Evolutionary conservation across 2,113 vertebrate species (phyloP).

Genomic region (Catharus bicknelli): DNA sequence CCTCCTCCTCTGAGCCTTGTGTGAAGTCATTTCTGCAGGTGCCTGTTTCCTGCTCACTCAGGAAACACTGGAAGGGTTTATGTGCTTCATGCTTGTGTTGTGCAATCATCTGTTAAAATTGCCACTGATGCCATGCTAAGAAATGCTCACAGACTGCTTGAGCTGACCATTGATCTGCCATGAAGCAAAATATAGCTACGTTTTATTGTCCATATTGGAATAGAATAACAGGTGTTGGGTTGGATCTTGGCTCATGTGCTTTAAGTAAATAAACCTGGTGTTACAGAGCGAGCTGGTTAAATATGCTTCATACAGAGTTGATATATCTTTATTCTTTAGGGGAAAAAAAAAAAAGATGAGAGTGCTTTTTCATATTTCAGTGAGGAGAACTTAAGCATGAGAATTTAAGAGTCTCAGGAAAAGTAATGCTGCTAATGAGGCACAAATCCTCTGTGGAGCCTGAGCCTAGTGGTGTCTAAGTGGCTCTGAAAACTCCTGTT

Average conservation of each 20-base stretch:
- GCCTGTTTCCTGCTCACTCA: neutral
- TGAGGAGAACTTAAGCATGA: neutral
- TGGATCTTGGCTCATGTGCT: neutral
- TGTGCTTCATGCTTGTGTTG: rapidly evolving
- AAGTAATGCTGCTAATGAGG: neutral
- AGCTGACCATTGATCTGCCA: neutral
- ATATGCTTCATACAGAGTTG: neutral
- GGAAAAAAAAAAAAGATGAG: neutral
- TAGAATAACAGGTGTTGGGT: neutral
- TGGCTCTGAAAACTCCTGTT: neutral
- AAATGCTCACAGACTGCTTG: neutral
- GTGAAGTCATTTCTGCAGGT: neutral
- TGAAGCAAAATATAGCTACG: neutral
- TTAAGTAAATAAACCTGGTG: neutral
- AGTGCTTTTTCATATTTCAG: neutral
- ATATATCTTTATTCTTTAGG: neutral
- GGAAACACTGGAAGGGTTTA: neutral
- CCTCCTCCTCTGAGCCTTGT: neutral
- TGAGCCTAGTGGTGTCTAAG: neutral
- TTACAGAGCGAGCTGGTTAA: neutral
- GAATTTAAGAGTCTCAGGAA: neutral
- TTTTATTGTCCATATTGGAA: neutral
- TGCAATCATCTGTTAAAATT: neutral
- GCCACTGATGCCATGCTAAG: neutral
- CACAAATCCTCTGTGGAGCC: neutral